Evolutionary conservation across 2,888 invertebrate species (phyloP).

Genomic region (Harmothoe impar): DNA sequence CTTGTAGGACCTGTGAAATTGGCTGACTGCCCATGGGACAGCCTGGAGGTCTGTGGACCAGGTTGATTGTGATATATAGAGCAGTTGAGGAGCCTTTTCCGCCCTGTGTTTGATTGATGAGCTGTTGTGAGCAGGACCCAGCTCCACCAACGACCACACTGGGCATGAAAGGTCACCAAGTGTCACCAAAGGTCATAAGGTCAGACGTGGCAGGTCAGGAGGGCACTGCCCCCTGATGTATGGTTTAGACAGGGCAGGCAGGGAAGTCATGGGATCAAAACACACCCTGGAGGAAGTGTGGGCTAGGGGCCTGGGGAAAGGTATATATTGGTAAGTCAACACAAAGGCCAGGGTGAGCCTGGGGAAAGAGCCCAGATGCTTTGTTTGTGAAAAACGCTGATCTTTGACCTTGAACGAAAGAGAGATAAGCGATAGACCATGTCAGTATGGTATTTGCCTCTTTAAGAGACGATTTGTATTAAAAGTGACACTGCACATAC

Average conservation of each 20-base stretch:
- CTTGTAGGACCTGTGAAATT: not conserved
- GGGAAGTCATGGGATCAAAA: not conserved
- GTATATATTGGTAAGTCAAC: conserved; percentile 15
- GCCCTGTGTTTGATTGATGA: not conserved
- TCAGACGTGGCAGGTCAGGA: conserved; percentile 30
- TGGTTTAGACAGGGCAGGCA: not conserved
- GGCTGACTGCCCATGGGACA: not conserved
- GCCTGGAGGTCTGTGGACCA: not conserved
- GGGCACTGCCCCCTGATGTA: not conserved
- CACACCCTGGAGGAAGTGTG: not conserved
- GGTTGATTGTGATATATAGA: not conserved
- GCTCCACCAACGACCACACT: not conserved
- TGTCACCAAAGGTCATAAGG: not conserved
- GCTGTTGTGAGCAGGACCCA: not conserved
- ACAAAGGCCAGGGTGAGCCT: not conserved
- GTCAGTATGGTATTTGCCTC: too few relatives aligned
- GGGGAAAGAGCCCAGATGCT: too few relatives aligned
- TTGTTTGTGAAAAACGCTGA: too few relatives aligned
- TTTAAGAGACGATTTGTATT: too few relatives aligned
- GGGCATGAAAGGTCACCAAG: not conserved
- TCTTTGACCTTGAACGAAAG: too few relatives aligned
- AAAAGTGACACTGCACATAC: too few relatives aligned
- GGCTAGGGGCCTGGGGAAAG: not conserved
- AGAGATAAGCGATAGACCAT: too few relatives aligned
- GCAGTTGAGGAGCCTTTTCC: not conserved